Evolutionary conservation across 2,113 vertebrate genomes (phyloP), one percentile per base, ranked within the genome.

Genomic region (Peucedramus taeniatus): DNA sequence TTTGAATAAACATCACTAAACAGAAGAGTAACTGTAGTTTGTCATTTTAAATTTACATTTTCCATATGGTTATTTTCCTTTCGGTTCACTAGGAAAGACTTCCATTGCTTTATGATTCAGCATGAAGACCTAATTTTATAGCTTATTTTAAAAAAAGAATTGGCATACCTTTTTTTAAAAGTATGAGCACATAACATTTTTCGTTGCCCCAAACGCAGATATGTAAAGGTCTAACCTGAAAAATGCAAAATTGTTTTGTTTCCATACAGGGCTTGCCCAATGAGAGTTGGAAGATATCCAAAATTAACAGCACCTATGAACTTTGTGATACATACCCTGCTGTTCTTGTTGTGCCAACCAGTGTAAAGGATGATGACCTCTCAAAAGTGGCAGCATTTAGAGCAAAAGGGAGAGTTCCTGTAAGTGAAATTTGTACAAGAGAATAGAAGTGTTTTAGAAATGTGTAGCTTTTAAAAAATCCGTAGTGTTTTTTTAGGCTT

Each of bases 201-300:
- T 65, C 11, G 10, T 61, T 8, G 1, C 20, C 27, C 8, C 9
- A 11, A 49, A 61, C 10, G 31, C 44, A 42, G 28, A 9, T 65
- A 7, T 30, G 2, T 81, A 40, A 83, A 91, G 10, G 12, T 83
- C 54, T 85, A 77, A 56, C 24, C 26, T 91, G 80, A 44, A 80
- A 93, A 87, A 69, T 33, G 30, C 9, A 42, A 65, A 83, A 68
- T 22, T 42, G 20, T 75, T 91, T 90, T 96, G 31, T 33, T 89
- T 96, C 56, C 53, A 1, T 87, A 23, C 92, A 99, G 99, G 99
- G 99, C 63, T 98, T 99, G 63, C 99, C 99, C 16, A 99, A 99
- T 78, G 99, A 99, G 96, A 99, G 99, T 95, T 99, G 99, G 99
- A 98, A 98, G 95, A 98, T 99, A 97, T 99, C 98, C 86, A 99